phyloP scores from a whole-genome alignment of 1,140 invertebrate genomes.

The Vollenhovia emeryi region DNA sequence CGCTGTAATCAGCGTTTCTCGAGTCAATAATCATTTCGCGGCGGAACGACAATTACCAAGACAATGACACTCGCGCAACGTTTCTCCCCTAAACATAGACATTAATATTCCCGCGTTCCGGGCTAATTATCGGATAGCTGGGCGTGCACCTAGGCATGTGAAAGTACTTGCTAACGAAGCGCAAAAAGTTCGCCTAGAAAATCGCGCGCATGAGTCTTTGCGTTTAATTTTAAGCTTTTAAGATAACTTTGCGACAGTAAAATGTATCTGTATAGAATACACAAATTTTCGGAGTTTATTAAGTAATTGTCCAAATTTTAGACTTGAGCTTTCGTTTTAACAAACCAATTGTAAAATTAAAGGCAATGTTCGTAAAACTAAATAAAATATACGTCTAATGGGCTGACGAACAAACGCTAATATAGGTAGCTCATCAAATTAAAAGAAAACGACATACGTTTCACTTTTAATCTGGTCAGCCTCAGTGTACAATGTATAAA shows the following conservation, averaged over 20 bases:
- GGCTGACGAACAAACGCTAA: too few species aligned
- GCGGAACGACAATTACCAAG: conserved; percentile 67
- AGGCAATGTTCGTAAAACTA: too few species aligned
- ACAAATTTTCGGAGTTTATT: not conserved
- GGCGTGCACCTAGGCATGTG: conserved; percentile 30
- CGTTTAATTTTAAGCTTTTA: not conserved
- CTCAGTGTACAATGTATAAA: too few species aligned
- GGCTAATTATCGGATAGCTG: conserved; percentile 70
- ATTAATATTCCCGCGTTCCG: conserved; percentile 73
- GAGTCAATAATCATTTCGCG: conserved; percentile 74
- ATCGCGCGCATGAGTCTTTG: not conserved
- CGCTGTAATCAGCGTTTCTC: conserved; percentile 69
- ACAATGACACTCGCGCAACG: conserved; percentile 72
- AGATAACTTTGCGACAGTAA: not conserved
- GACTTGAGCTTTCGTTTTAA: not conserved
- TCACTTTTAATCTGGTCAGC: too few species aligned
- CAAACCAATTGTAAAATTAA: too few species aligned
- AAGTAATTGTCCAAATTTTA: not conserved
- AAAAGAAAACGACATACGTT: too few species aligned
- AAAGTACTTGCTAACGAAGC: conserved; percentile 57
- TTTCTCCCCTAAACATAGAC: conserved; percentile 73
- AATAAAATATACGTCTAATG: too few species aligned
- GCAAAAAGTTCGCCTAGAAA: not conserved
- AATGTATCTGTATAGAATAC: not conserved
- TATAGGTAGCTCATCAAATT: too few species aligned